Percentiles rank a stretch among this genome's conserved stretches.
Conservation (phyloP, 2,888 invertebrate species). For the Dascillus cervinus region DNA sequence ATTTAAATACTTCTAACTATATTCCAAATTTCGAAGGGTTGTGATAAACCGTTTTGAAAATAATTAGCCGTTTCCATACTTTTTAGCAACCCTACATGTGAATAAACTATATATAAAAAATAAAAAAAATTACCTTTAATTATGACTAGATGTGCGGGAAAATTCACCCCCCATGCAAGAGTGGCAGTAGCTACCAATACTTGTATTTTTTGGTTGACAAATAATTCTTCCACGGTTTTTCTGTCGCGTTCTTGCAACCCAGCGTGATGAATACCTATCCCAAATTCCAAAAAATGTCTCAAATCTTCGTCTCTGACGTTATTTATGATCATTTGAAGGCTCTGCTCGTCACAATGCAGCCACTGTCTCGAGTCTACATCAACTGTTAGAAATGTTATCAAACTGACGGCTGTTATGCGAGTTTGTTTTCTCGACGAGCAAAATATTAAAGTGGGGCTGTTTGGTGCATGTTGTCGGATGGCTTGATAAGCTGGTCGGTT, state of each 20-base stretch:
- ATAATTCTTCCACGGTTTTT: slow-evolving; percentile 85
- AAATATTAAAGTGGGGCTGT: slow-evolving; percentile 86
- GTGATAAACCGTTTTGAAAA: no score
- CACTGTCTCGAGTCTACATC: slow-evolving; percentile 94
- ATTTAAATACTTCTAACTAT: no score
- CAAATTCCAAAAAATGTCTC: slow-evolving; percentile 89
- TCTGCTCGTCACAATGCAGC: slow-evolving; percentile 77
- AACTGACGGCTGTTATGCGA: slow-evolving; percentile 88
- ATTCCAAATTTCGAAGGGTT: no score
- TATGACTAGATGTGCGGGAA: slow-evolving; percentile 97
- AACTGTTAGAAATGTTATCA: slow-evolving; percentile 83
- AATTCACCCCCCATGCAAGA: slow-evolving; percentile 98
- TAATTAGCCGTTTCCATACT: no score
- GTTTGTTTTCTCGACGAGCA: slow-evolving; percentile 97
- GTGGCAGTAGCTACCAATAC: slow-evolving; percentile 95
- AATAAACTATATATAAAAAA: no score
- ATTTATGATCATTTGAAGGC: slow-evolving; percentile 72
- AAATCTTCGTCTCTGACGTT: slow-evolving; percentile 79
- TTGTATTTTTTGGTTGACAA: slow-evolving; percentile 92
- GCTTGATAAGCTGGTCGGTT: slow-evolving; percentile 97
- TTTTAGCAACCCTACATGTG: no score
- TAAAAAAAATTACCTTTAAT: slow-evolving; percentile 77
- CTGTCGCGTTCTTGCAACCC: slow-evolving; percentile 91
- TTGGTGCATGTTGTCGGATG: slow-evolving; percentile 85
- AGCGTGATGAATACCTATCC: slow-evolving; percentile 98